Conservation (phyloP, 1,140 invertebrate species). For the Leptinotarsa texana region DNA sequence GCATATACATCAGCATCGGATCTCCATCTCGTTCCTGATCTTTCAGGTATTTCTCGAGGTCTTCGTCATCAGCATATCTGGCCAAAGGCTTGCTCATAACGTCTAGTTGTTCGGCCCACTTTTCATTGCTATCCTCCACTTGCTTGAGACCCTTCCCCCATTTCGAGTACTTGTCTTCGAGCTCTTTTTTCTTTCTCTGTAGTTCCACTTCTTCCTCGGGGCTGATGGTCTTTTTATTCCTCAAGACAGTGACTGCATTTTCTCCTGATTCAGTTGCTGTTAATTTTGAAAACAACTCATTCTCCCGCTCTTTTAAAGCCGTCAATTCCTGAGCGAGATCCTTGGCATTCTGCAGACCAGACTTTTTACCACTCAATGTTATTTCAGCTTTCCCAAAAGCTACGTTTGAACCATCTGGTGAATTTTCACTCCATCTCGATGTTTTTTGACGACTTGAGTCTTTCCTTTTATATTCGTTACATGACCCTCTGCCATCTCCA, state of each 20-base stretch:
- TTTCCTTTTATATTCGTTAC: not conserved
- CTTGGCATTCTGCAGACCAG: slow-evolving; percentile 81
- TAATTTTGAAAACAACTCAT: slow-evolving; percentile 75
- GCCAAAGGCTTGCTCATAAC: slow-evolving; percentile 92
- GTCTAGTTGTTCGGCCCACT: slow-evolving; percentile 71
- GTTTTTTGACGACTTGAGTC: slow-evolving; percentile 17
- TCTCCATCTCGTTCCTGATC: slow-evolving; percentile 83
- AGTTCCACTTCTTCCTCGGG: slow-evolving; percentile 68
- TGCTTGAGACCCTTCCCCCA: slow-evolving; percentile 91
- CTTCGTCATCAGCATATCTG: slow-evolving; percentile 79
- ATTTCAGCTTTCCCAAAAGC: slow-evolving; percentile 49
- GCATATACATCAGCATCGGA: slow-evolving; percentile 90
- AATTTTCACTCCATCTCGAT: slow-evolving; percentile 32
- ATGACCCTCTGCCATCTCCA: not conserved
- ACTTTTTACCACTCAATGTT: slow-evolving; percentile 78
- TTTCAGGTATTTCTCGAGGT: slow-evolving; percentile 78
- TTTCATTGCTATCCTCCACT: slow-evolving; percentile 70
- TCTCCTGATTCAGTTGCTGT: slow-evolving; percentile 72
- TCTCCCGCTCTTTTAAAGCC: slow-evolving; percentile 69
- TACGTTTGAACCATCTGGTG: not conserved
- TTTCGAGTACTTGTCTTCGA: slow-evolving; percentile 78
- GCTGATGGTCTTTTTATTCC: slow-evolving; percentile 64
- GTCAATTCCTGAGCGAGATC: slow-evolving; percentile 74
- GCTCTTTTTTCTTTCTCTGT: slow-evolving; percentile 67
- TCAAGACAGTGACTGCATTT: slow-evolving; percentile 70